Evolutionary conservation across 2,888 invertebrate genomes (phyloP), one percentile per base, ranked within the genome.

Genomic region (Stomorhina lunata): DNA sequence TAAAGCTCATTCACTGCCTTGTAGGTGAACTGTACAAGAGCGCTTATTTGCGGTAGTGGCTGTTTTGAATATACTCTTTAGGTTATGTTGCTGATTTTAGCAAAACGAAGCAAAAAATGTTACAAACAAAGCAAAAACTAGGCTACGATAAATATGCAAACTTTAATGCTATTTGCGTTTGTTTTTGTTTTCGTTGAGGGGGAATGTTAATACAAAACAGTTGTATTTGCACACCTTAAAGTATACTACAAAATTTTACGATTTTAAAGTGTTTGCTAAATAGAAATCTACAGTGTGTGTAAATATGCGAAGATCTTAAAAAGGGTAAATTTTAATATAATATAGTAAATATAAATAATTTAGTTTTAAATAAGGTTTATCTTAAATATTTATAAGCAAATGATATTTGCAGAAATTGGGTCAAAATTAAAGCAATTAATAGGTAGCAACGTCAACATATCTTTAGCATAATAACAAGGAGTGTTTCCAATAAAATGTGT

Each of bases 21-120:
- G 22, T 17, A 50, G 29, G 40, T 53, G 22, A 29, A n/a, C 29
- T 45, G 57, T 50, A 2, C 15, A 1, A 53, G 20, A 17, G 7
- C 50, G 20, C n/a, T 27, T 27, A 2, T 29, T 20, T 27, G 69
- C 9, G 20, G 37, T 69, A 32, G 63, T 27, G 37, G 22, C 20
- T 37, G 53, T 6, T 20, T 22, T 12, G 15, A 22, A n/a, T 71
- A 53, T 9, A 34, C 69, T 45, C 63, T 78, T 65, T 17, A 69
- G 43, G 20, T 34, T 32, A 20, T 75, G 81, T 71, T 45, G 59
- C 78, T 71, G 75, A 59, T 82, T 78, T n/a, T n/a, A n/a, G n/a
- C n/a, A 63, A 77, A 77, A 59, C 4, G 12, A 37, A 15, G 17
- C n/a, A 20, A 20, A 45, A 48, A 45, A 48, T 53, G 27, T 53